Base-by-base conservation (phyloP, 2,888 invertebrate genomes). In the Amaurobius ferox region DNA sequence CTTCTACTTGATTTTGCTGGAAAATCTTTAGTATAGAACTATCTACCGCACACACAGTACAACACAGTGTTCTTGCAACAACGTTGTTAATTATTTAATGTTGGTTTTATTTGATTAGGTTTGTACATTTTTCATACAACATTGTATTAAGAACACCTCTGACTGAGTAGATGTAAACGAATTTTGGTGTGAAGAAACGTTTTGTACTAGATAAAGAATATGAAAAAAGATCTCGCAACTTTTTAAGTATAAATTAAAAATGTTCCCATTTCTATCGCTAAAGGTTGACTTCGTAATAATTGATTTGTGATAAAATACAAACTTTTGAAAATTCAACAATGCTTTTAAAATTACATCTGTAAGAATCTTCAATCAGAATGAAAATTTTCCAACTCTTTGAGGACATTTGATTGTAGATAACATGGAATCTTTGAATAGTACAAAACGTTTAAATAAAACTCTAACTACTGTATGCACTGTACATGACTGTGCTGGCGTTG, bases 91-190 rank as follows among this genome's bases (percentile, higher is more conserved):
- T 44, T 48, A 39, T 68, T 62, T 35, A 64, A 72, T 79, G 72
- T 71, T 79, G 44, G 72, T 76, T 66, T 29, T 30, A 73, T 81
- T 77, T 77, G 77, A 76, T 74, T 79, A 55, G 67, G 44, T 85
- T 86, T 79, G 73, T 86, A 86, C 79, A 79, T 74, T 86, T 79
- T 79, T 74, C 76, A 74, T 74, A 76, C 79, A 79, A 78, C 85
- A 72, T 64, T 85, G 77, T 85, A 66, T 61, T 40, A 73, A 80
- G 68, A 80, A 67, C 68, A 55, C 74, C n/a, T 68, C 55, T 74
- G 48, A 48, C 68, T 80, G 30, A 68, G 23, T 71, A 40, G 40
- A 79, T 28, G 62, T 64, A 79, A 64, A 64, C 64, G 16, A 79
- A 66, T 62, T 62, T 79, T 64, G 26, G 32, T 66, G 55, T 74